A percentile compares a stretch with the other conserved stretches of the same genome.
phyloP scores from a whole-genome alignment of 2,113 vertebrate genomes.

The Strix uralensis region DNA sequence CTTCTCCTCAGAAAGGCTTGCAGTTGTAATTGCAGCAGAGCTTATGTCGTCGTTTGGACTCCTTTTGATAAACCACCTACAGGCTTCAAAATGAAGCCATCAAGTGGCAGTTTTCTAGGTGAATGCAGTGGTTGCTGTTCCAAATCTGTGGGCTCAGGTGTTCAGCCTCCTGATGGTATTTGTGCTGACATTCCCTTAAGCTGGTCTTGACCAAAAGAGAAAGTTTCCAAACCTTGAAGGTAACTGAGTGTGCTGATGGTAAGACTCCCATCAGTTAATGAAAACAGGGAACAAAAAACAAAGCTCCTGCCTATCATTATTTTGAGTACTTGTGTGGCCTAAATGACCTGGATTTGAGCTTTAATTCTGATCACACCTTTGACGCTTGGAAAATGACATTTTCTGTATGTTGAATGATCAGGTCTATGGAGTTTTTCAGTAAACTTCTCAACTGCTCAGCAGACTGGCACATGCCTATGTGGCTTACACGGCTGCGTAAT shows the following conservation, averaged over 20 bases:
- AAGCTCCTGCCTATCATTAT: background rate
- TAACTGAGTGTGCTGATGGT: background rate
- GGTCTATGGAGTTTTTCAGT: background rate
- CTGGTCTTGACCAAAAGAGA: background rate
- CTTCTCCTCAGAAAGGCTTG: background rate
- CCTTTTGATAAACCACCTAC: background rate
- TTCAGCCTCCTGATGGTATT: background rate
- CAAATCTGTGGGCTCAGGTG: background rate
- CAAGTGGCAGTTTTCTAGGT: background rate
- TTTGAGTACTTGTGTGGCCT: background rate
- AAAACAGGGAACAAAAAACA: background rate
- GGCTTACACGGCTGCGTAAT: background rate
- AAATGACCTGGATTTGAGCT: background rate
- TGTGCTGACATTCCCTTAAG: background rate
- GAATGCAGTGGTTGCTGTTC: background rate
- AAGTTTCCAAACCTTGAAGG: background rate
- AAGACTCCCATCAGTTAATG: background rate
- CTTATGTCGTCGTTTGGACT: background rate
- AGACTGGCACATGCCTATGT: background rate
- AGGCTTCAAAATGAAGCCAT: background rate
- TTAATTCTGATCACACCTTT: background rate
- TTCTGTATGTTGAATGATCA: background rate
- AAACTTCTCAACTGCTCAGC: accelerated
- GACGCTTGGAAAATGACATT: background rate
- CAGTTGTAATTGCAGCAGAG: background rate